A percentile compares a stretch with the other conserved stretches of the same genome.
Evolutionary conservation across 2,888 invertebrate species (phyloP).

Genomic region (Eilema caniola): DNA sequence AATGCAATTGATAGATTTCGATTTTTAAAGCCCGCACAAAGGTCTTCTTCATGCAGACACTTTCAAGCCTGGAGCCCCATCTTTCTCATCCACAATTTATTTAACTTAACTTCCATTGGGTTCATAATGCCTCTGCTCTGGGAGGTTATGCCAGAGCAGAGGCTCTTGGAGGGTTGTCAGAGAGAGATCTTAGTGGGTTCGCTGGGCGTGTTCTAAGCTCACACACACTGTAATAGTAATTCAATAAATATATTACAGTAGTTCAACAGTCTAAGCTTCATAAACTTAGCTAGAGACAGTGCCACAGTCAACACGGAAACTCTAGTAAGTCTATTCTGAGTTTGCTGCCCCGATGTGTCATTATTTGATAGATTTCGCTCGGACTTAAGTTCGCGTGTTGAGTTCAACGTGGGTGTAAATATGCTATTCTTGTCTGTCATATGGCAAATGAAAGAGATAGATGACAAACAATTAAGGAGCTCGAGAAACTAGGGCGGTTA

Average conservation of each 20-base stretch:
- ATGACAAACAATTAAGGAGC: conserved; percentile 45
- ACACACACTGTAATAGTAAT: too few relatives aligned
- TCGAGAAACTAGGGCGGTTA: conserved; percentile 48
- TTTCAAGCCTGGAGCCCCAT: too few relatives aligned
- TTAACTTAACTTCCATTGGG: too few relatives aligned
- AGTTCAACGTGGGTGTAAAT: conserved; percentile 49
- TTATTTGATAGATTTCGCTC: conserved; percentile 52
- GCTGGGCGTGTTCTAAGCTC: too few relatives aligned
- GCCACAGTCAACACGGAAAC: conserved; percentile 19
- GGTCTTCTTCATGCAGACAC: too few relatives aligned
- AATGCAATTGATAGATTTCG: too few relatives aligned
- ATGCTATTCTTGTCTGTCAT: conserved; percentile 33
- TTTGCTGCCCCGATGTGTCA: conserved; percentile 52
- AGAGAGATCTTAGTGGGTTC: too few relatives aligned
- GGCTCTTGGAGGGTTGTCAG: too few relatives aligned
- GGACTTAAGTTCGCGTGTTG: conserved; percentile 53
- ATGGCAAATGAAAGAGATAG: conserved; percentile 30
- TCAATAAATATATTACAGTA: not conserved
- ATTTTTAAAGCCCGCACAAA: too few relatives aligned
- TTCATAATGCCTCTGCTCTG: too few relatives aligned
- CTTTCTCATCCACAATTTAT: too few relatives aligned
- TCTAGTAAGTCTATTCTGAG: conserved; percentile 37
- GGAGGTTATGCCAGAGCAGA: too few relatives aligned
- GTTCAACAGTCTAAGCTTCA: not conserved
- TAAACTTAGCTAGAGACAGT: conserved; percentile 11